Conservation (phyloP, 2,888 invertebrate species). For the Microchrysa polita region DNA sequence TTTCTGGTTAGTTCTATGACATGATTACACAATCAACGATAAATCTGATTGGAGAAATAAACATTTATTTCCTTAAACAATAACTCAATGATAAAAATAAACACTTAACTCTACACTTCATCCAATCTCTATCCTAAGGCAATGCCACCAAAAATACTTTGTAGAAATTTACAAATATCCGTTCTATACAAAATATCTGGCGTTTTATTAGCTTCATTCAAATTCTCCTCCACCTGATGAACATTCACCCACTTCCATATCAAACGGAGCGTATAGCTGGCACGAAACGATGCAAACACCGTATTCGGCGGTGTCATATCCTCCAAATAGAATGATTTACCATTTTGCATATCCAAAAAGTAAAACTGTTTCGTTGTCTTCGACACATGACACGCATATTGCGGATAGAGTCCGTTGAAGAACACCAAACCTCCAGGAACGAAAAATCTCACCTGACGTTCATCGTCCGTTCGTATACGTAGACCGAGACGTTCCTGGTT, state of each 20-base stretch:
- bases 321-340: slow-evolving; percentile 53
- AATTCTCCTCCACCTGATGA: slow-evolving; percentile 59
- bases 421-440: slow-evolving; percentile 62
- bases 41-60: too few species aligned
- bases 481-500: slow-evolving; percentile 58
- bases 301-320: slow-evolving; percentile 49
- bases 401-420: slow-evolving; percentile 58
- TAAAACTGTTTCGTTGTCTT: slow-evolving; percentile 56
- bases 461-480: slow-evolving; percentile 55
- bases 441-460: slow-evolving; percentile 57
- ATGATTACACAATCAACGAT: too few species aligned
- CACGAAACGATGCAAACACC: slow-evolving; percentile 60
- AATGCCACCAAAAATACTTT: slow-evolving; percentile 1
- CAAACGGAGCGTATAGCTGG: slow-evolving; percentile 57
- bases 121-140: too few species aligned
- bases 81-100: too few species aligned
- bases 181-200: slow-evolving; percentile 50
- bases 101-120: too few species aligned
- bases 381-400: slow-evolving; percentile 57
- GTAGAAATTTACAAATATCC: slow-evolving; percentile 51
- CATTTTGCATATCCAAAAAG: slow-evolving; percentile 55
- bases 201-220: slow-evolving; percentile 47
- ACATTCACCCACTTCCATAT: slow-evolving; percentile 63
- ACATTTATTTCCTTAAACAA: too few species aligned
- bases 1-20: too few species aligned